Conservation (phyloP, 2,797 vertebrate genomes). For the Momotus momota region DNA sequence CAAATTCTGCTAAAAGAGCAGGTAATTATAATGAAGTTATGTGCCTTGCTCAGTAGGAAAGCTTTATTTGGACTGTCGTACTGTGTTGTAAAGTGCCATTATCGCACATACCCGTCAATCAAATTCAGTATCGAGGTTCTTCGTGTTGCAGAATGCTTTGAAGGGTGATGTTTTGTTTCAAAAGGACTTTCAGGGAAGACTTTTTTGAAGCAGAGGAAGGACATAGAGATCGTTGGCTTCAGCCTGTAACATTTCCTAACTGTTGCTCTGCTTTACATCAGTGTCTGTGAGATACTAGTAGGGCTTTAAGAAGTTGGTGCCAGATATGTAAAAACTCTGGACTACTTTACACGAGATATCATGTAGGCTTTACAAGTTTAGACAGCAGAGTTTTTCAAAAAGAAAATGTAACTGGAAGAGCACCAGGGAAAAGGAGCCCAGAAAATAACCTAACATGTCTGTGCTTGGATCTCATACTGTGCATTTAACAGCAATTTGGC, state of each 20-base stretch:
- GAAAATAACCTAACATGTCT: not conserved
- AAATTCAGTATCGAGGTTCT: not conserved
- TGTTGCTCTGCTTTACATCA: not conserved
- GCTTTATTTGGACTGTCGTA: not conserved
- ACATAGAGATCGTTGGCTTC: not conserved
- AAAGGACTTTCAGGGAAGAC: not conserved
- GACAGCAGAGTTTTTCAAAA: not conserved
- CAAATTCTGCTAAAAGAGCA: not conserved
- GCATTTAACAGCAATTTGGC: not conserved
- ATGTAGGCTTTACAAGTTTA: not conserved
- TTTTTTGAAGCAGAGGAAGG: not conserved
- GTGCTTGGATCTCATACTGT: not conserved
- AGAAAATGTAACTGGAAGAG: not conserved
- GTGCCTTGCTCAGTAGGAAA: not conserved
- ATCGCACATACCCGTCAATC: not conserved
- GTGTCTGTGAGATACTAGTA: not conserved
- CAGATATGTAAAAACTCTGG: not conserved
- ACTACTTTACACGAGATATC: not conserved
- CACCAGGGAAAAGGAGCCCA: not conserved
- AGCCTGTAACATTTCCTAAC: not conserved
- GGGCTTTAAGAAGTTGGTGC: not conserved
- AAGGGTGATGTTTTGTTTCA: not conserved
- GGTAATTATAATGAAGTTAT: not conserved
- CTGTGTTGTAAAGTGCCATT: not conserved
- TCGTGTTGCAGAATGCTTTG: not conserved